Conservation (phyloP, 2,113 vertebrate species). For the Tupaia tana region DNA sequence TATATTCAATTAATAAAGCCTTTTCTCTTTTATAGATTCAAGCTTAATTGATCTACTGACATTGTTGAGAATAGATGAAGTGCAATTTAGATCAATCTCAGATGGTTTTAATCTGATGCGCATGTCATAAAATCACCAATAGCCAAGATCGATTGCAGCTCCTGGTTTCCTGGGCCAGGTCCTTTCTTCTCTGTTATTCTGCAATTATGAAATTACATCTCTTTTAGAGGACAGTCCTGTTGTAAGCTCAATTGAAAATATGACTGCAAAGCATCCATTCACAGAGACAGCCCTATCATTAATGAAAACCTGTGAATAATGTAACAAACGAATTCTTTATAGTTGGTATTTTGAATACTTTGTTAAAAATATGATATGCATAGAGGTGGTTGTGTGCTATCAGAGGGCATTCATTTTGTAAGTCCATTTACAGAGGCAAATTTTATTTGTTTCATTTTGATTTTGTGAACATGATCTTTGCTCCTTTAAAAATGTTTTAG, state of each 20-base stretch:
- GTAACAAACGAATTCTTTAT: not conserved
- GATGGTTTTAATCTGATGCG: not conserved
- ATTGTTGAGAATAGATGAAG: not conserved
- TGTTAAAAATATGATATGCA: not conserved
- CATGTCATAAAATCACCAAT: slow-evolving; percentile 10
- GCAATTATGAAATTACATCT: not conserved
- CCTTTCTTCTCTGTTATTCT: slow-evolving; percentile 37
- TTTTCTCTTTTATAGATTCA: slow-evolving; percentile 62
- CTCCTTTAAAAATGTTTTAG: not conserved
- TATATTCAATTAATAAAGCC: slow-evolving; percentile 69
- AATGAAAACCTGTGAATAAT: not conserved
- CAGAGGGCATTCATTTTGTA: not conserved
- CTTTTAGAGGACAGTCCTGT: slow-evolving; percentile 39
- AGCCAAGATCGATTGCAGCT: not conserved
- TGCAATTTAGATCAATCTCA: slow-evolving; percentile 35
- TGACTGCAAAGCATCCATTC: not conserved
- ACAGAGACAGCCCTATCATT: not conserved
- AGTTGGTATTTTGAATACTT: not conserved
- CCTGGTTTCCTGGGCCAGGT: not conserved
- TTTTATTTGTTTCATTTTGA: not conserved
- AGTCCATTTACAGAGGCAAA: not conserved
- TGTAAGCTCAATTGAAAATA: slow-evolving; percentile 26
- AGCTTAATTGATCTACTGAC: slow-evolving; percentile 65
- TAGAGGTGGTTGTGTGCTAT: not conserved
- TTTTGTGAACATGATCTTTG: not conserved